Conservation (phyloP, 2,888 invertebrate species). For the Ornithoptera alexandrae region DNA sequence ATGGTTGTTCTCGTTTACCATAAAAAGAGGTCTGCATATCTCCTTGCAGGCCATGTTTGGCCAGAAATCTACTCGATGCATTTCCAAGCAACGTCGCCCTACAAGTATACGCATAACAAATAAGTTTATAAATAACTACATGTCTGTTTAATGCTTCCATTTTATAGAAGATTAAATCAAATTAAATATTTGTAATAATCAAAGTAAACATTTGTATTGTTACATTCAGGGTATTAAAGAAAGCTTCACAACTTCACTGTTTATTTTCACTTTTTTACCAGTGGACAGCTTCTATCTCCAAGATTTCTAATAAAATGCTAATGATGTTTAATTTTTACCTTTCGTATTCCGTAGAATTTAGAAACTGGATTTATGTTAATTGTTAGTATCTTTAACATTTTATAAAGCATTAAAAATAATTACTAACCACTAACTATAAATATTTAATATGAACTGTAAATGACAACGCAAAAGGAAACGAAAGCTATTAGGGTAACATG, state of each 20-base stretch:
- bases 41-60: conserved; percentile 47
- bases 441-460: too few relatives aligned
- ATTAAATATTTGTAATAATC: too few relatives aligned
- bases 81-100: conserved; percentile 21
- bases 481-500: too few relatives aligned
- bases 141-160: not conserved
- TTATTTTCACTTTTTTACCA: conserved; percentile 11
- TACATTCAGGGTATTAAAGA: not conserved
- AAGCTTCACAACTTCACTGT: not conserved
- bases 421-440: too few relatives aligned
- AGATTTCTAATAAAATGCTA: conserved; percentile 24
- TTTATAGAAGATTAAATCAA: not conserved
- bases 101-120: conserved; percentile 23
- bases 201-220: too few relatives aligned
- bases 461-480: too few relatives aligned
- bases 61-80: conserved; percentile 36
- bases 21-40: conserved; percentile 44
- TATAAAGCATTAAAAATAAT: not conserved
- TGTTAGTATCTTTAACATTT: not conserved
- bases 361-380: conserved; percentile 1
- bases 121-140: conserved; percentile 21
- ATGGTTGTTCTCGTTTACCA: conserved; percentile 48
- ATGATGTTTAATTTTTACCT: conserved; percentile 8
- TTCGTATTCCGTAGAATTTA: conserved; percentile 10
- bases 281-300: not conserved